Conservation (phyloP, 2,888 invertebrate genomes). For the Amphimallon solstitiale region DNA sequence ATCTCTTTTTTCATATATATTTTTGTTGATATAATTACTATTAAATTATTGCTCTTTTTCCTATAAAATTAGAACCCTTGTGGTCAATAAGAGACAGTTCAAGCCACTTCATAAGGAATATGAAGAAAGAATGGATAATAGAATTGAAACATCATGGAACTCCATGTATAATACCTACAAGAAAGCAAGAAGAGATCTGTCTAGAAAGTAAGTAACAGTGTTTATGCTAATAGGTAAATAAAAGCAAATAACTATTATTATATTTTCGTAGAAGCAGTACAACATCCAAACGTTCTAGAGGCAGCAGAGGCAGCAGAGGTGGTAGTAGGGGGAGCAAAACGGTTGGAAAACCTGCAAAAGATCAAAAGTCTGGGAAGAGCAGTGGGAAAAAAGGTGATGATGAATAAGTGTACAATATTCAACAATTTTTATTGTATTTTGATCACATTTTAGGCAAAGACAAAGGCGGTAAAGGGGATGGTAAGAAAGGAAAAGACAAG, state of each 20-base stretch:
- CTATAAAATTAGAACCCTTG: constrained; percentile 34
- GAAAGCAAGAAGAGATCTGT: constrained; percentile 33
- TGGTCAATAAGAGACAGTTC: constrained; percentile 29
- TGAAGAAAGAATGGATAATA: constrained; percentile 40
- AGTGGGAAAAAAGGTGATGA: constrained; percentile 23
- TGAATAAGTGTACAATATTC: neutral
- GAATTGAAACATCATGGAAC: constrained; percentile 42
- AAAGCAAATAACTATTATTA: constrained; percentile 6
- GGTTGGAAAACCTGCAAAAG: constrained; percentile 4
- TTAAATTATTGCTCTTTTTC: neutral
- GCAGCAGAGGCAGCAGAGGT: constrained; percentile 13
- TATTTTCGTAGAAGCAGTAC: constrained; percentile 16
- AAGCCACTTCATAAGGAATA: constrained; percentile 17
- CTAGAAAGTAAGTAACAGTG: constrained; percentile 21
- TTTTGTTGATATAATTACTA: too few relatives aligned
- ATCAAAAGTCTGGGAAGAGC: constrained; percentile 4
- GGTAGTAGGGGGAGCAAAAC: neutral
- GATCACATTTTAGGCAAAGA: neutral
- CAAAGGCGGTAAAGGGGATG: constrained; percentile 21
- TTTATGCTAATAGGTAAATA: neutral
- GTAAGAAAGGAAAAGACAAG: constrained; percentile 9
- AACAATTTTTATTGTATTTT: neutral
- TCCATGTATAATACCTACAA: constrained; percentile 45
- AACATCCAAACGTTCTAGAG: constrained; percentile 13
- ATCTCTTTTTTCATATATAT: too few relatives aligned